Percentiles rank a stretch among this genome's conserved stretches.
These are phyloP conservation scores for Rhynchotus rufescens DNA, from an alignment of 2,797 vertebrate species.

Conservation along the genomic window DNA sequence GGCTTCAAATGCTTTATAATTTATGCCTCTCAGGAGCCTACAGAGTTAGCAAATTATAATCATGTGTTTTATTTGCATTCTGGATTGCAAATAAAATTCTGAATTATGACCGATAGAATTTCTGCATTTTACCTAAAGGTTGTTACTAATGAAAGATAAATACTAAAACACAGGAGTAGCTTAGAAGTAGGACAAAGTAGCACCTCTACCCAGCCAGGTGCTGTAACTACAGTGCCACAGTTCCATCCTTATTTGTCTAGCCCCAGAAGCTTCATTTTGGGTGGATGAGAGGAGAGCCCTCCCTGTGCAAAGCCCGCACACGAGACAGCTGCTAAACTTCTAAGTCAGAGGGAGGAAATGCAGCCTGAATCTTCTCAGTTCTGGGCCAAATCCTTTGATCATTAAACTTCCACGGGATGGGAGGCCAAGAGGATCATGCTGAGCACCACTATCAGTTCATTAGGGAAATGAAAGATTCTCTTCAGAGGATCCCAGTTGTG, in stretches of 20 bases:
- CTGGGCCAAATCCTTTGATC: neutral
- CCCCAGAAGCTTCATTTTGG: neutral
- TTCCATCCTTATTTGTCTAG: neutral
- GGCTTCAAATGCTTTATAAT: slow-evolving; percentile 9
- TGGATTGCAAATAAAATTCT: too few relatives aligned
- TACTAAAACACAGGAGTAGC: neutral
- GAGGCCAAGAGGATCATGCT: neutral
- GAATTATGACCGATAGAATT: neutral
- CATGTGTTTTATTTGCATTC: slow-evolving; percentile 34
- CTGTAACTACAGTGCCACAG: neutral
- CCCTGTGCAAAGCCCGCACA: neutral
- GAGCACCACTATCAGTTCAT: rapidly evolving
- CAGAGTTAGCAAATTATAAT: neutral
- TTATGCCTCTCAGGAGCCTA: neutral
- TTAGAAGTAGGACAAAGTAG: neutral
- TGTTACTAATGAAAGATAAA: neutral
- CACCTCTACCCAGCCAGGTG: rapidly evolving
- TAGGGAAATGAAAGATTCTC: neutral
- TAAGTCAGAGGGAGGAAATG: neutral
- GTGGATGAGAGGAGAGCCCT: neutral
- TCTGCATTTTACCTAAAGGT: neutral
- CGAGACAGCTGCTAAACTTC: neutral
- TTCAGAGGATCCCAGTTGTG: neutral
- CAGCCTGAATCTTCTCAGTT: neutral
- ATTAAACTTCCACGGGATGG: rapidly evolving